phyloP scores from a whole-genome alignment of 2,888 invertebrate species.

The Pandemis corylana region DNA sequence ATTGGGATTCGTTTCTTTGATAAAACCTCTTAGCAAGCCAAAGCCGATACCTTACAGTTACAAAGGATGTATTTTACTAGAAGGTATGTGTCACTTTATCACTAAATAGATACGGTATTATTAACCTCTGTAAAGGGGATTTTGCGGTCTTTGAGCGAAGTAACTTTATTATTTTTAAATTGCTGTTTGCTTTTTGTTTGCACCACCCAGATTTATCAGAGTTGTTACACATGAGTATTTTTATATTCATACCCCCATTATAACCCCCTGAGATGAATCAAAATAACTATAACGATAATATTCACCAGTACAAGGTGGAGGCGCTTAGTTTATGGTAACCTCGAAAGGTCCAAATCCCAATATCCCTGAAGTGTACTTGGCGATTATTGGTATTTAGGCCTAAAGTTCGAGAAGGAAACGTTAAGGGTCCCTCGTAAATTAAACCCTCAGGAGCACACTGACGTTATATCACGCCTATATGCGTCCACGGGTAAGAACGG shows the following conservation, averaged over 20 bases:
- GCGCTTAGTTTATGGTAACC: background rate
- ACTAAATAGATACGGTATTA: background rate
- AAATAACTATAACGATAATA: no score
- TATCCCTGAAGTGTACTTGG: constrained; percentile 34
- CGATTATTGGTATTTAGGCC: constrained; percentile 50
- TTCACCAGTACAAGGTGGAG: background rate
- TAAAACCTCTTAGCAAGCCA: constrained; percentile 4
- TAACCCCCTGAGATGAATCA: no score
- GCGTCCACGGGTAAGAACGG: constrained; percentile 5
- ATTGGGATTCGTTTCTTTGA: constrained; percentile 24
- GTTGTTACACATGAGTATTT: no score
- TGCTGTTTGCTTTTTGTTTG: no score
- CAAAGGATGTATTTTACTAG: background rate
- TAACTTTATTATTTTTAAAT: no score
- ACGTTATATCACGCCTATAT: constrained; percentile 23
- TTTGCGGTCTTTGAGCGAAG: no score
- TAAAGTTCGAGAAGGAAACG: constrained; percentile 52
- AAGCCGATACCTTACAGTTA: background rate
- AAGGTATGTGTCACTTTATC: background rate
- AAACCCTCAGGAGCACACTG: constrained; percentile 50
- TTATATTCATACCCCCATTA: no score
- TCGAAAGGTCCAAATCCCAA: constrained; percentile 23
- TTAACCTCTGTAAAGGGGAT: background rate
- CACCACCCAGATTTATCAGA: no score
- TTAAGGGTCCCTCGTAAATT: constrained; percentile 54